phyloP scores from a whole-genome alignment of 2,888 invertebrate genomes.

The Amiota communis region DNA sequence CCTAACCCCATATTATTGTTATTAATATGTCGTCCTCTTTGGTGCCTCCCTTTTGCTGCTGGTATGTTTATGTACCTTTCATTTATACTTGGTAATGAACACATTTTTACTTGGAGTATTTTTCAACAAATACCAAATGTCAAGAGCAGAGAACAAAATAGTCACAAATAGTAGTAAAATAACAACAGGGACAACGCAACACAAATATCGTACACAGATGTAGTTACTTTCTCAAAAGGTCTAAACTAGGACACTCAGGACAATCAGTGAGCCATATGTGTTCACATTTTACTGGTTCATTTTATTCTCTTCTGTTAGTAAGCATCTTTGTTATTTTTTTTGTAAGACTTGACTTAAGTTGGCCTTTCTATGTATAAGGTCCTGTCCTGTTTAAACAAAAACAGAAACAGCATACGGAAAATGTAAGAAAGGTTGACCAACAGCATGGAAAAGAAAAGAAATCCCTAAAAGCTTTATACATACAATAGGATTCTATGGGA shows the following conservation, averaged over 20 bases:
- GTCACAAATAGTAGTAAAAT: constrained; percentile 48
- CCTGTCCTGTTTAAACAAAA: no score
- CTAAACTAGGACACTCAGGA: constrained; percentile 12
- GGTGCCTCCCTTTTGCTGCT: not conserved
- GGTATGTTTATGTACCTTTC: no score
- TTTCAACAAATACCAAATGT: constrained; percentile 54
- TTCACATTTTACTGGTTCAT: not conserved
- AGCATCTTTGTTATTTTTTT: not conserved
- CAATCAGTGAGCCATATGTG: not conserved
- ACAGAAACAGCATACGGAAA: no score
- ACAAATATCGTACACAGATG: not conserved
- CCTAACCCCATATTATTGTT: not conserved
- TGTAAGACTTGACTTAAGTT: no score
- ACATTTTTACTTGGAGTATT: constrained; percentile 30
- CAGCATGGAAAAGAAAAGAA: no score
- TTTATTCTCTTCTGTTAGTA: not conserved
- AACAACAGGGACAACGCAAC: constrained; percentile 9
- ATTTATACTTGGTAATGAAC: no score
- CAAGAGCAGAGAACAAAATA: constrained; percentile 61
- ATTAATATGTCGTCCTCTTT: not conserved
- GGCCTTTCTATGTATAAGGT: no score
- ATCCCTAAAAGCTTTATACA: no score
- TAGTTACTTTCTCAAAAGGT: not conserved
- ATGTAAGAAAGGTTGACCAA: no score
- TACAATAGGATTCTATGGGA: no score